Evolutionary conservation across 2,797 vertebrate genomes (phyloP).

Genomic region (Acanthornis magna): DNA sequence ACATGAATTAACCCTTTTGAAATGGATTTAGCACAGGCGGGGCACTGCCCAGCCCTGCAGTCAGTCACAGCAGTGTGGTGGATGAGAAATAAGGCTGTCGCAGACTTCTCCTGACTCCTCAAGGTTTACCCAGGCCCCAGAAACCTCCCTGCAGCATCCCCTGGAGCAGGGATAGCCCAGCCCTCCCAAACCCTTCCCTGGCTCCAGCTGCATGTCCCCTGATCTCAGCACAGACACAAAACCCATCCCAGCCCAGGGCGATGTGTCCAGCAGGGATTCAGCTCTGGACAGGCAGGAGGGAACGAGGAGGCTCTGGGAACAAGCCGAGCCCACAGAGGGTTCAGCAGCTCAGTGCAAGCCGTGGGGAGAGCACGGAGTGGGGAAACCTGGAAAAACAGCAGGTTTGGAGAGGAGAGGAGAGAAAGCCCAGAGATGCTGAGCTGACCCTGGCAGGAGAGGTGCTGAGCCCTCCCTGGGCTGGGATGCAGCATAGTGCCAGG

Average conservation of each 20-base stretch:
- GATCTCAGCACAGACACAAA: not conserved
- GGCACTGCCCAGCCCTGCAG: not conserved
- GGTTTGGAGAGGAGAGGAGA: accelerated
- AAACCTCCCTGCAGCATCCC: not conserved
- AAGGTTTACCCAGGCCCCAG: not conserved
- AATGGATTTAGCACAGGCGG: not conserved
- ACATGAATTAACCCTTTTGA: not conserved
- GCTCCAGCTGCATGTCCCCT: not conserved
- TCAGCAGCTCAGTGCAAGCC: too few species aligned
- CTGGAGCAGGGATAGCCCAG: not conserved
- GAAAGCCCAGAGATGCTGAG: too few species aligned
- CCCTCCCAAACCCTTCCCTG: too few species aligned
- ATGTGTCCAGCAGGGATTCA: accelerated
- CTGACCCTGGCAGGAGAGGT: too few species aligned
- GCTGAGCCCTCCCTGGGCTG: too few species aligned
- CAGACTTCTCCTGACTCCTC: not conserved
- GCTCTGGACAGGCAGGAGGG: not conserved
- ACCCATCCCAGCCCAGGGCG: not conserved
- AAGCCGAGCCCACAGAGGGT: not conserved
- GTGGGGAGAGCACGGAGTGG: not conserved
- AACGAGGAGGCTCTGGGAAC: not conserved
- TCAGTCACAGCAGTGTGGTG: not conserved
- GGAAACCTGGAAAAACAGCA: not conserved
- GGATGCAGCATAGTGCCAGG: too few species aligned
- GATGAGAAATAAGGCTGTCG: not conserved